Evolutionary conservation across 2,888 invertebrate genomes (phyloP), one percentile per base, ranked within the genome.

Genomic region (Limulus polyphemus): DNA sequence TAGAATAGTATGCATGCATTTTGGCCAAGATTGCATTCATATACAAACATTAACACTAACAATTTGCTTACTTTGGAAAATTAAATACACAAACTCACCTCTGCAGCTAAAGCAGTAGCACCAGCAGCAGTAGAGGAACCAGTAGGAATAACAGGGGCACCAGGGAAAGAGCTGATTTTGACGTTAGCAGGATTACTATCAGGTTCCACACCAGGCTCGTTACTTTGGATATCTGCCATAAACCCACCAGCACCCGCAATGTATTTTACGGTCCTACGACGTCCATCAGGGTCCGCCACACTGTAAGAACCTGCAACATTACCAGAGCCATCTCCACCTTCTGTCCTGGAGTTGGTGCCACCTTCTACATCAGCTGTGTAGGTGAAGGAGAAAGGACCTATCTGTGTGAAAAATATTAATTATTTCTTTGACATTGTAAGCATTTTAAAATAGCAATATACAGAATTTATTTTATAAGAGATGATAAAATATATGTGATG

Each of bases 291-390:
- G 32, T 7, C 11, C 11, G 10, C 10, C 16, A 54, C 54, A 9
- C 1, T 54, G 54, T 54, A 54, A 13, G 13, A 4, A 17, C 54
- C 54, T 11, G 13, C 32, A 54, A 54, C 54, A 32, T 32, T 54
- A 32, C 32, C 32, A n/a, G 3, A 5, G 13, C 32, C 14, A n/a
- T 14, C 32, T 11, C 54, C 54, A 54, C 16, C 7, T 32, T 54
- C 54, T 54, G 16, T 16, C 11, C 54, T 16, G 32, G 16, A 16
- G 14, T 13, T 54, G 11, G n/a, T 11, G 3, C 54, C 54, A 17
- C 54, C 54, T 54, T 54, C 16, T 11, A 32, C 54, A n/a, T 54
- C 54, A 32, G 16, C 32, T 13, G 16, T 61, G 52, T 16, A 60
- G 32, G 32, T 32, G 7, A 32, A 32, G 32, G 7, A 32, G 32